phyloP scores from a whole-genome alignment of 2,797 vertebrate species.

The Fringilla coelebs region DNA sequence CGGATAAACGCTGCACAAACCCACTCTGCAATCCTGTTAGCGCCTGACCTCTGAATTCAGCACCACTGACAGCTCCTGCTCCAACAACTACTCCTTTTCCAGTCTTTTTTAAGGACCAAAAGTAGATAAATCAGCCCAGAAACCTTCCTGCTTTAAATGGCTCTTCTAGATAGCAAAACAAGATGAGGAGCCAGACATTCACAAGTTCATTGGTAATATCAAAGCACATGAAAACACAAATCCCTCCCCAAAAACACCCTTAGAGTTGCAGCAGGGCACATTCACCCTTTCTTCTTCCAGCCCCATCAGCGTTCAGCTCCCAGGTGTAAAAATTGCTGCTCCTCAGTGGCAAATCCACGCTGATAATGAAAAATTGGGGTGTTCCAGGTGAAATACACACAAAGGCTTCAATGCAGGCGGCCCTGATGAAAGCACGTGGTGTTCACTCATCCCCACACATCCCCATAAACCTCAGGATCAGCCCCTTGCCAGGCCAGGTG shows the following conservation, averaged over 20 bases:
- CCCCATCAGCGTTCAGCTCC: not conserved
- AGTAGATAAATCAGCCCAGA: not conserved
- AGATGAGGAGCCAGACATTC: not conserved
- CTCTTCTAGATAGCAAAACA: fast-evolving
- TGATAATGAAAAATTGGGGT: not conserved
- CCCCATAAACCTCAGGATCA: not conserved
- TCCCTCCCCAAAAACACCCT: not conserved
- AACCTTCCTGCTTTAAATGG: not conserved
- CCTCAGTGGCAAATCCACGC: not conserved
- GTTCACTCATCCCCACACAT: not conserved
- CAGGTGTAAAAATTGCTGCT: not conserved
- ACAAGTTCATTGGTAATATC: not conserved
- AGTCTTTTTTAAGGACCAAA: not conserved
- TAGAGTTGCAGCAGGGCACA: not conserved
- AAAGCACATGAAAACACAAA: not conserved
- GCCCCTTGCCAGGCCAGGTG: not conserved
- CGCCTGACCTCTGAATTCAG: not conserved
- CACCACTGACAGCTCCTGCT: not conserved
- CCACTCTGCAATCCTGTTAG: not conserved
- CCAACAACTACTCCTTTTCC: not conserved
- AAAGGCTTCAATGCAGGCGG: not conserved
- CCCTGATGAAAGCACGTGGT: not conserved
- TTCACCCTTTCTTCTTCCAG: not conserved
- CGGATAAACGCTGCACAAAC: not conserved
- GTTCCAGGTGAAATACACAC: not conserved